Base-by-base conservation (phyloP, 2,888 invertebrate species). In the Tipula helvola region DNA sequence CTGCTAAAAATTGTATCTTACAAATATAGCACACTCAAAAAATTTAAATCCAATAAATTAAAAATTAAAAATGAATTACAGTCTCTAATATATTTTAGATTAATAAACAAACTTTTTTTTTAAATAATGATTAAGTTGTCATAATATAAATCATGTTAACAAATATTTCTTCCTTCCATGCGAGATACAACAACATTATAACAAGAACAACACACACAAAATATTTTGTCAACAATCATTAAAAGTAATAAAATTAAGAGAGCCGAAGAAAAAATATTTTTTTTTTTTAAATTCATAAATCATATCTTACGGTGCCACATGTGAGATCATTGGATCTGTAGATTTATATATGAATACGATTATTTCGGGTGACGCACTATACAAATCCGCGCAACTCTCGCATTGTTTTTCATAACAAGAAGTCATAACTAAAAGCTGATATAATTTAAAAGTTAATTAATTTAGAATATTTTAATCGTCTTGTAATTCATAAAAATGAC, bases 11-110 rank as follows among this genome's bases (percentile, higher is more conserved):
- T 39, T 39, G 39, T 39, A 39, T 39, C 28, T 39, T 39, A 39
- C 39, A 39, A 39, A 7, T 5, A 52, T 52, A n/a, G 41, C 44
- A 42, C 44, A 16, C 52, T 16, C 52, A 16, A 71, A 28, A 71
- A 71, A 71, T 71, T 71, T 71, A 71, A 71, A 71, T 71, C 71
- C 71, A 71, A 71, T 71, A 71, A 71, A 71, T 71, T 71, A 71
- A 71, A 71, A 71, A 71, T 71, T 71, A 71, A 71, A 71, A 71
- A 71, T 71, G 71, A 71, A 71, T 71, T 71, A 71, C 71, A 71
- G 71, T 28, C 28, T 28, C 71, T 71, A 71, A 71, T 71, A 71
- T 71, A 71, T 71, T 71, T 71, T 71, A 71, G 71, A 71, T 71
- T 71, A 71, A 71, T 28, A 71, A 71, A 71, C 71, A 71, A 71